Percentiles rank a stretch among this genome's conserved stretches.
phyloP scores from a whole-genome alignment of 2,797 vertebrate species.

The Avahi laniger region DNA sequence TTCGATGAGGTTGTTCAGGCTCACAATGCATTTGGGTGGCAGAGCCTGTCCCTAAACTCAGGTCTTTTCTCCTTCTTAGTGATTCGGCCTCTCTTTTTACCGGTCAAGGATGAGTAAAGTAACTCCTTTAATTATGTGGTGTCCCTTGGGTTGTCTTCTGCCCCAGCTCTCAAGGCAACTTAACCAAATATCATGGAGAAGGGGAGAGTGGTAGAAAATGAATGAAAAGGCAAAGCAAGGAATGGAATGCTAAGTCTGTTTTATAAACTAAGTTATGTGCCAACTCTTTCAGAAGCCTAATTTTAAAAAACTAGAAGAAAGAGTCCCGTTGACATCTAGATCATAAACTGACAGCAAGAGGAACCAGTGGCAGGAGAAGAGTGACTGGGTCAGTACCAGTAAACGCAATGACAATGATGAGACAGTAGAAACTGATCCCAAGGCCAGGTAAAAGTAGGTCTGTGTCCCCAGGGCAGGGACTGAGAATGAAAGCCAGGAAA shows the following conservation, averaged over 20 bases:
- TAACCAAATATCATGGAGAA: background rate
- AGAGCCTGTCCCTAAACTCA: background rate
- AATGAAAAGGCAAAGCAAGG: background rate
- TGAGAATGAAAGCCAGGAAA: background rate
- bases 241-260: background rate
- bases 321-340: background rate
- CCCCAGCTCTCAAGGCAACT: background rate
- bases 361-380: background rate
- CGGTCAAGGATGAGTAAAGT: background rate
- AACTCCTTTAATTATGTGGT: background rate
- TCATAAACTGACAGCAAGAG: background rate
- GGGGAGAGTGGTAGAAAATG: background rate
- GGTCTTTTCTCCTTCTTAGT: background rate
- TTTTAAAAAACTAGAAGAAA: background rate
- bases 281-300: background rate
- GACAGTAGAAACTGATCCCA: background rate
- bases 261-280: background rate
- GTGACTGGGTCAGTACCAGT: background rate
- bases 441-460: background rate
- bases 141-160: background rate
- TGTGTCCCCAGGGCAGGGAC: background rate
- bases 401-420: background rate
- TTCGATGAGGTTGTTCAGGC: background rate
- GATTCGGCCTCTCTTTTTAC: background rate
- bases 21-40: background rate